Base-by-base conservation (phyloP, 2,113 vertebrate species). In the Planiliza haematocheilus region DNA sequence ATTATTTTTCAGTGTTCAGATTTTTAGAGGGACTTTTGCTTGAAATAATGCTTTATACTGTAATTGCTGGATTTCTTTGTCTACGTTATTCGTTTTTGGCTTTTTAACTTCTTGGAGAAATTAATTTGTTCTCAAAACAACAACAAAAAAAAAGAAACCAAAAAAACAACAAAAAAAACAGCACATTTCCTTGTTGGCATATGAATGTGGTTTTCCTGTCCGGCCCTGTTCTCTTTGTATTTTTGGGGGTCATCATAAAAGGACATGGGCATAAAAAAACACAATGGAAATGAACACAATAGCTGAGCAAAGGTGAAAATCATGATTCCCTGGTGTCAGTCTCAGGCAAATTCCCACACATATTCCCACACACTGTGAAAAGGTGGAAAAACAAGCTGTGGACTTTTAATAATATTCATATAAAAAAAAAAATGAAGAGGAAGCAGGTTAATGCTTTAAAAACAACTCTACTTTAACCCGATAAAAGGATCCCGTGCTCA, bases 261-360 rank as follows among this genome's bases (percentile, higher is more conserved):
- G 70, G 64, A 60, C 82, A 80, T 60, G 72, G 59, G 56, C 79
- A 84, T 88, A 78, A 91, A 78, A 91, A 88, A 91, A 91, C 90
- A 94, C 93, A 93, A 93, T 92, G 86, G 90, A 70, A 81, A 78
- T 69, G 79, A 85, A 90, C 61, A 91, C 90, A 93, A 93, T 91
- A 74, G 81, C 36, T 61, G 83, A 75, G 30, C 66, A 79, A 72
- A 82, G 73, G 90, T 90, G 83, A 86, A 86, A 85, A 70, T 79
- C 62, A 86, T 17, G 77, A 83, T 86, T 84, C 88, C 85, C 82
- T 14, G 0, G 79, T 83, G 85, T 83, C 70, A 70, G 46, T 73
- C 20, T 11, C 20, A n/a, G 20, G 11, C 14, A 73, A 79, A 83
- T 89, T 80, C 81, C 82, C 64, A 8, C 58, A 69, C 52, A 70